Evolutionary conservation across 2,113 vertebrate genomes (phyloP).

Genomic region (Artemisiospiza belli): DNA sequence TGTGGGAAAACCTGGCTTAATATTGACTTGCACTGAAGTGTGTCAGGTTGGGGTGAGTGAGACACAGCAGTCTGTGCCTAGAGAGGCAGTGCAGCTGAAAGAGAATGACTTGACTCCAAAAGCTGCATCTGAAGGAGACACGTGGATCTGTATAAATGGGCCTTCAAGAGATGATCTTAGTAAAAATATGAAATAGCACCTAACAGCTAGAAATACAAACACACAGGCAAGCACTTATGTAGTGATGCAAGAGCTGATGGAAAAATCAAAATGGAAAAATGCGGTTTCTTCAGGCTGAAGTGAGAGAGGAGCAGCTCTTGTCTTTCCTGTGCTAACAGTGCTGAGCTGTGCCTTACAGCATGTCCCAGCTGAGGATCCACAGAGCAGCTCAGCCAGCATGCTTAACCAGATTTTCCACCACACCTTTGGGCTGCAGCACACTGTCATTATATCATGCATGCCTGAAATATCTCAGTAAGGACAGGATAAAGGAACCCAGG

Average conservation of each 20-base stretch:
- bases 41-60: background rate
- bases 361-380: background rate
- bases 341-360: background rate
- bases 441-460: conserved; percentile 13
- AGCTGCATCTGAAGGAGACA: background rate
- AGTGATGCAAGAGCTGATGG: background rate
- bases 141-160: background rate
- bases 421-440: background rate
- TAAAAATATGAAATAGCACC: background rate
- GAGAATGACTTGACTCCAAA: background rate
- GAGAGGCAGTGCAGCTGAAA: background rate
- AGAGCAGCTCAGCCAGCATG: background rate
- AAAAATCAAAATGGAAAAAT: background rate
- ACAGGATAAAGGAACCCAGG: background rate
- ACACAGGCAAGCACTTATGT: accelerated
- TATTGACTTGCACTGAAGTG: background rate
- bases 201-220: background rate
- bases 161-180: background rate
- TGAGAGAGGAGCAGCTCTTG: background rate
- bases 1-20: background rate
- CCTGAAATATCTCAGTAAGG: background rate
- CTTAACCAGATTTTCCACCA: conserved; percentile 33
- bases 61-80: background rate
- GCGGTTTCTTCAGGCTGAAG: background rate
- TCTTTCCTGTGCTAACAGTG: background rate